Evolutionary conservation across 2,797 vertebrate genomes (phyloP).

Genomic region (Pangasius krempfi): DNA sequence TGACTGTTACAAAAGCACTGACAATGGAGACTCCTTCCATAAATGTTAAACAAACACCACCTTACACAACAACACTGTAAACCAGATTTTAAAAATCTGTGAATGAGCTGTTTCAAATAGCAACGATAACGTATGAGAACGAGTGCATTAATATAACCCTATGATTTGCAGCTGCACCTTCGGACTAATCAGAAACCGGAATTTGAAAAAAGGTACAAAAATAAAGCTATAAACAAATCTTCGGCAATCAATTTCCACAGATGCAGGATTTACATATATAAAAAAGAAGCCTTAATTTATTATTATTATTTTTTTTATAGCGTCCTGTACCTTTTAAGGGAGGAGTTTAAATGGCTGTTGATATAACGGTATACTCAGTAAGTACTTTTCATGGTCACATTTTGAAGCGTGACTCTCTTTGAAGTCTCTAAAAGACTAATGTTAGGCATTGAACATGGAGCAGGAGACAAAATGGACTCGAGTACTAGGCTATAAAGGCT

Average conservation of each 20-base stretch:
- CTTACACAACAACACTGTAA: neutral
- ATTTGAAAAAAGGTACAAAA: neutral
- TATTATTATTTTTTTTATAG: neutral
- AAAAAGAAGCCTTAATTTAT: neutral
- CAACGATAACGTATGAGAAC: neutral
- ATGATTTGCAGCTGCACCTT: neutral
- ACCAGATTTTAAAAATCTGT: neutral
- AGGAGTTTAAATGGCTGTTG: slow-evolving; percentile 9
- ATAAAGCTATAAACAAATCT: neutral
- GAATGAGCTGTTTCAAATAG: neutral
- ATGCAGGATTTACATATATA: neutral
- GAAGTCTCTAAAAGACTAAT: slow-evolving; percentile 8
- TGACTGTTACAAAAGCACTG: neutral
- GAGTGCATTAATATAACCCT: neutral
- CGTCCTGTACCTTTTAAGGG: neutral
- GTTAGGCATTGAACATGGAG: slow-evolving; percentile 20
- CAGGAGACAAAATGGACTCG: slow-evolving; percentile 51
- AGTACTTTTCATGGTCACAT: slow-evolving; percentile 20
- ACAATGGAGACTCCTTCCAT: neutral
- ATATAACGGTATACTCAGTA: slow-evolving; percentile 13
- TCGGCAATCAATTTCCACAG: neutral
- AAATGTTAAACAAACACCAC: neutral
- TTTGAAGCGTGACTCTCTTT: neutral
- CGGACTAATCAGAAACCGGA: neutral
- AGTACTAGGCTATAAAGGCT: slow-evolving; percentile 60